Evolutionary conservation across 2,797 vertebrate species (phyloP).

Genomic region (Chaetodon trifasciatus): DNA sequence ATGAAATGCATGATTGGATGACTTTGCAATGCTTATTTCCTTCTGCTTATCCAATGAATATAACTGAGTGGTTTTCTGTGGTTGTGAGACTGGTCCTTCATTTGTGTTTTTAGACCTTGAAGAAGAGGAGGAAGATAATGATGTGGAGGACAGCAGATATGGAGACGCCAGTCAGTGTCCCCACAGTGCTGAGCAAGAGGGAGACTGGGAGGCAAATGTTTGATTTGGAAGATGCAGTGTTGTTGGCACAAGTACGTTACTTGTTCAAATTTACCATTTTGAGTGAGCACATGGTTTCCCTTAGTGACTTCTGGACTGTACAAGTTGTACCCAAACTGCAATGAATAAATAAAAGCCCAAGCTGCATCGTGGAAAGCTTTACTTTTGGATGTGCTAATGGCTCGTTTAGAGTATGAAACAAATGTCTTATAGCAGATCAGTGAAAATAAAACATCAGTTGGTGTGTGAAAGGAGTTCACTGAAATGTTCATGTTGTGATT

Average conservation of each 20-base stretch:
- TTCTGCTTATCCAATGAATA: neutral
- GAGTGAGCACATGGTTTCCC: neutral
- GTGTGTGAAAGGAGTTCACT: neutral
- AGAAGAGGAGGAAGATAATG: constrained; percentile 38
- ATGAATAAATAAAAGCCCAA: neutral
- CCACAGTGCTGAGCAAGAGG: constrained; percentile 43
- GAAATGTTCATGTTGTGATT: neutral
- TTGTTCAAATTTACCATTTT: neutral
- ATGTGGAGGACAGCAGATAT: constrained; percentile 59
- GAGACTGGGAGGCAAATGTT: constrained; percentile 79
- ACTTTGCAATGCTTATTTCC: neutral
- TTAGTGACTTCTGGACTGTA: neutral
- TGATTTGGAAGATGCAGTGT: constrained; percentile 33
- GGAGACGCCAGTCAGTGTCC: constrained; percentile 18
- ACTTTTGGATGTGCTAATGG: constrained; percentile 14
- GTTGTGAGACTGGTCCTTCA: neutral
- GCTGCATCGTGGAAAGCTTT: neutral
- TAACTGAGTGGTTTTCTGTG: neutral
- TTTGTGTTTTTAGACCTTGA: constrained; percentile 55
- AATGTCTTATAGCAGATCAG: neutral
- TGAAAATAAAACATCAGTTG: constrained; percentile 1
- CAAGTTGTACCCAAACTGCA: neutral
- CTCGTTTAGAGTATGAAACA: neutral
- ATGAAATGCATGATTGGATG: neutral
- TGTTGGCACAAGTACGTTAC: constrained; percentile 27